Conservation (phyloP, 2,888 invertebrate genomes). For the Arrhopalites spinosus region DNA sequence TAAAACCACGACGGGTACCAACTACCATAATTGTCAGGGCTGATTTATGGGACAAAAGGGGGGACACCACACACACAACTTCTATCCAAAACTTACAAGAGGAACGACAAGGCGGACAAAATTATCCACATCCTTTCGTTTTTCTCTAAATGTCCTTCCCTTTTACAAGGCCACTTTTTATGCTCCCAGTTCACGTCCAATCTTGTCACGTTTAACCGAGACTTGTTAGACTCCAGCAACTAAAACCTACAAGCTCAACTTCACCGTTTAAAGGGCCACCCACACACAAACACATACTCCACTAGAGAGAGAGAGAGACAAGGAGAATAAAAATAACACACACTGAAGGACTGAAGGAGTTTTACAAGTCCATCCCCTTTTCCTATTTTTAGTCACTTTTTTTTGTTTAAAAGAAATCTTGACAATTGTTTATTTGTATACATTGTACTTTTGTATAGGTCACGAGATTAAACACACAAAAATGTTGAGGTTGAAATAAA, state of each 20-base stretch:
- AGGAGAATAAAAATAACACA: too few relatives aligned
- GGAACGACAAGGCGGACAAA: neutral
- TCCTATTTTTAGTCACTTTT: neutral
- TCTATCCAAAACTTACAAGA: too few relatives aligned
- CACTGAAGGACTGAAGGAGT: too few relatives aligned
- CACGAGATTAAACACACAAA: too few relatives aligned
- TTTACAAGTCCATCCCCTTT: neutral
- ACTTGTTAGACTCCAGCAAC: neutral
- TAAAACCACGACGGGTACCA: neutral
- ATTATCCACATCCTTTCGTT: constrained; percentile 8
- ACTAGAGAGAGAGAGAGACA: too few relatives aligned
- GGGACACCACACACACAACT: constrained; percentile 1
- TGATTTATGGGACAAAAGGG: constrained; percentile 31
- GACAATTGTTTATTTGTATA: neutral
- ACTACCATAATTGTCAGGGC: constrained; percentile 27
- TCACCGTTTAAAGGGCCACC: too few relatives aligned
- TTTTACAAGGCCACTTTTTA: constrained; percentile 1
- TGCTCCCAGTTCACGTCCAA: constrained; percentile 7
- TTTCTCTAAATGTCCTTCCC: neutral
- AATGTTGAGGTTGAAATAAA: neutral
- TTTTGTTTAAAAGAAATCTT: neutral
- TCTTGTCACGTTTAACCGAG: constrained; percentile 13
- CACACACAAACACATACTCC: too few relatives aligned
- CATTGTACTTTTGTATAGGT: too few relatives aligned
- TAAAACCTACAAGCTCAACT: neutral